Conservation (phyloP, 2,888 invertebrate genomes). For the Germaria angustata region DNA sequence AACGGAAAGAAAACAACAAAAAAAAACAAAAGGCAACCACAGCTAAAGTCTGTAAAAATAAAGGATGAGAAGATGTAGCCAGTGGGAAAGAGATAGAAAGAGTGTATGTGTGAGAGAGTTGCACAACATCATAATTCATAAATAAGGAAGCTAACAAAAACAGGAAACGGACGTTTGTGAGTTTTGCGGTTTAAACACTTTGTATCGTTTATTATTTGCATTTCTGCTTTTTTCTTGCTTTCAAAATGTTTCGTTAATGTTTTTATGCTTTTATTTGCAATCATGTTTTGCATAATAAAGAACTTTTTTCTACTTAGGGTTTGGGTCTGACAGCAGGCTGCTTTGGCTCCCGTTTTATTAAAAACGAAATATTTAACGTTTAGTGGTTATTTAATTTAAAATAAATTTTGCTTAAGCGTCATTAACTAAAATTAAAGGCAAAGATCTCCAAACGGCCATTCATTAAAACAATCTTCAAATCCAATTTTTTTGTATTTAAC, state of each 20-base stretch:
- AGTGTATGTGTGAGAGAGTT: neutral
- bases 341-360: neutral
- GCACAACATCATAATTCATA: slow-evolving; percentile 11
- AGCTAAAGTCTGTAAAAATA: neutral
- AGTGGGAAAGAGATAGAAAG: neutral
- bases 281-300: slow-evolving; percentile 44
- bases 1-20: too few relatives aligned
- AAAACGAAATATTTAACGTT: slow-evolving; percentile 19
- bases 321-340: neutral
- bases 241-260: slow-evolving; percentile 13
- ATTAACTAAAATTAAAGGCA: neutral
- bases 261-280: slow-evolving; percentile 35
- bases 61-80: neutral
- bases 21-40: too few relatives aligned
- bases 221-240: neutral
- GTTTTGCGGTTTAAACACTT: slow-evolving; percentile 67
- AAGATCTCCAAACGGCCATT: neutral
- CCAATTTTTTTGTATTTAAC: slow-evolving; percentile 6
- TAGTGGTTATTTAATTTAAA: slow-evolving; percentile 28
- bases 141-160: slow-evolving; percentile 50
- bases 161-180: slow-evolving; percentile 66
- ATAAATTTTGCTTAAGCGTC: slow-evolving; percentile 7
- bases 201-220: slow-evolving; percentile 42
- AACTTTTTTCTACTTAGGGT: neutral
- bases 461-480: neutral